Conservation (phyloP, 2,797 vertebrate genomes). For the Oreochromis grahami region DNA sequence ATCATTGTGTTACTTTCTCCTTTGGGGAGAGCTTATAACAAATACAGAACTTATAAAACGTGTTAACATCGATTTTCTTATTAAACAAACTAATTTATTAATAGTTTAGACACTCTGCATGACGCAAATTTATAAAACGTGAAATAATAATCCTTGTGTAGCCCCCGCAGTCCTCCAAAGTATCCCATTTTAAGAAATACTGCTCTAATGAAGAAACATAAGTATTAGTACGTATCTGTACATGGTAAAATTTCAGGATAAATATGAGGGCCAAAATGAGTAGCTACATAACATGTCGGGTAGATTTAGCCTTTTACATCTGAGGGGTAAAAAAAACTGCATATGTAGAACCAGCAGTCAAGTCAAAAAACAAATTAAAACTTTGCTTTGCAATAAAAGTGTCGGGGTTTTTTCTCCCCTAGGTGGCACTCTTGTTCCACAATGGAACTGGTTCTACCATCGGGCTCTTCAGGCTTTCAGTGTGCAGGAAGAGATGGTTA, state of each 20-base stretch:
- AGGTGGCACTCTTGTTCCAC: neutral
- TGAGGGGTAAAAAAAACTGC: neutral
- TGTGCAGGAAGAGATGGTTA: neutral
- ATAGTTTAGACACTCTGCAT: neutral
- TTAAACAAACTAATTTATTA: neutral
- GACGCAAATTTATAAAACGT: neutral
- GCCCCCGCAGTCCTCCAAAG: neutral
- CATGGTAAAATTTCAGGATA: rapidly evolving
- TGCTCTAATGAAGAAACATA: neutral
- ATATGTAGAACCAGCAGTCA: neutral
- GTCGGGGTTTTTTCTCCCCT: neutral
- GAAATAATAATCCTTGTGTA: neutral
- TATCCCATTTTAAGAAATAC: neutral
- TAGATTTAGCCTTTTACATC: neutral
- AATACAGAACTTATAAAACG: neutral
- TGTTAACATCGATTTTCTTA: neutral
- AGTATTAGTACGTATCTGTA: neutral
- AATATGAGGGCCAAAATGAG: neutral
- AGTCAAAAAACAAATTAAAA: neutral
- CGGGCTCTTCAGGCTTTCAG: neutral
- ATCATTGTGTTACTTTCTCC: neutral
- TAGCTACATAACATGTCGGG: neutral
- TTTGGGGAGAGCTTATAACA: neutral
- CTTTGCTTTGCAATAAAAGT: neutral
- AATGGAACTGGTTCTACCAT: neutral